Evolutionary conservation across 2,113 vertebrate species (phyloP).

Genomic region (Gavialis gangeticus): DNA sequence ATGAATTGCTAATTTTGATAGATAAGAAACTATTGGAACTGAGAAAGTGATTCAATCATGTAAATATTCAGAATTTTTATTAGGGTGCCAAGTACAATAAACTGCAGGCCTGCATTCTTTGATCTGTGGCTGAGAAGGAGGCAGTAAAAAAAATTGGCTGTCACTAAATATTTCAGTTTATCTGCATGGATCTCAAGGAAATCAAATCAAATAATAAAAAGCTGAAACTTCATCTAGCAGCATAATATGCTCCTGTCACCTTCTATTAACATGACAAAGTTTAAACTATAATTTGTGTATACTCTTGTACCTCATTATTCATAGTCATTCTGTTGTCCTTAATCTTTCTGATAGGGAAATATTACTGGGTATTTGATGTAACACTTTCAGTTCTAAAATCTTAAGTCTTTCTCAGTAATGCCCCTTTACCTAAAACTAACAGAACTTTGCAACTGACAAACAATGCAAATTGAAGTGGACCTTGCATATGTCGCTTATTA

Average conservation of each 20-base stretch:
- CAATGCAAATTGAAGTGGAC: background rate
- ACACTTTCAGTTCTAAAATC: background rate
- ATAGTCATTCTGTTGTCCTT: constrained; percentile 1
- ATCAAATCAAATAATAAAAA: constrained; percentile 61
- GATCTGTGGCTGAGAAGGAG: constrained; percentile 39
- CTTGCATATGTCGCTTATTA: background rate
- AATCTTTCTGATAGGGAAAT: constrained; percentile 27
- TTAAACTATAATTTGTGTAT: constrained; percentile 55
- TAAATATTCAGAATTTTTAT: constrained; percentile 60
- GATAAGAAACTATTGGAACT: constrained; percentile 20
- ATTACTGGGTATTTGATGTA: background rate
- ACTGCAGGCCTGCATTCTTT: constrained; percentile 42
- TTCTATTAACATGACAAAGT: constrained; percentile 62
- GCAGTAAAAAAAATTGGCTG: constrained; percentile 31
- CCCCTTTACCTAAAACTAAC: background rate
- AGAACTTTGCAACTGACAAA: background rate
- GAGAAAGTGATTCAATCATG: constrained; percentile 49
- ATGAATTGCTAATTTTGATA: constrained; percentile 60
- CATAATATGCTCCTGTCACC: constrained; percentile 44
- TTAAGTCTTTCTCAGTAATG: background rate
- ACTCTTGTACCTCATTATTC: constrained; percentile 51
- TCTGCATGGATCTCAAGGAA: constrained; percentile 30
- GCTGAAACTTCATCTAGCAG: constrained; percentile 51
- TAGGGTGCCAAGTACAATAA: constrained; percentile 54
- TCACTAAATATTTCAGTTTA: constrained; percentile 64